phyloP scores from a whole-genome alignment of 35 echinoderm and acorn worm genomes.

The Apostichopus parvimensis region DNA sequence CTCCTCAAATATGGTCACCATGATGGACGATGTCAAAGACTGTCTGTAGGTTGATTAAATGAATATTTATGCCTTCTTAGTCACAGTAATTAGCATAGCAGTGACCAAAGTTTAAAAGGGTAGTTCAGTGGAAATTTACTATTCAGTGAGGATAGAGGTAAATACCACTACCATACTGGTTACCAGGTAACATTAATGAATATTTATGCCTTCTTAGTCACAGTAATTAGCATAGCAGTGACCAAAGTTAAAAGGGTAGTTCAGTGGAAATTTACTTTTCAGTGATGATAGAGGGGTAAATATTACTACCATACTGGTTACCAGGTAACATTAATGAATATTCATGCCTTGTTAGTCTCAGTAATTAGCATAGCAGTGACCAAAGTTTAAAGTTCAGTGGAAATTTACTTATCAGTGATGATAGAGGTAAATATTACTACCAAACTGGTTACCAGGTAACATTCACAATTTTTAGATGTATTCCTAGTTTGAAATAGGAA shows the following conservation, averaged over 20 bases:
- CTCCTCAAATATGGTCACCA: conserved; percentile 81
- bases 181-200: conserved; percentile 8
- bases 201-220: not conserved
- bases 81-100: not conserved
- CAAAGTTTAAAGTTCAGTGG: too few species aligned
- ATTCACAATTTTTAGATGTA: too few species aligned
- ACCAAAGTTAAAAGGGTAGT: too few species aligned
- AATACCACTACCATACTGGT: conserved; percentile 71
- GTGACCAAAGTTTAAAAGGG: too few species aligned
- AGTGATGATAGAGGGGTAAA: conserved; percentile 21
- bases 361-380: not conserved
- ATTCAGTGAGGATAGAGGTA: not conserved
- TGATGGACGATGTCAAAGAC: conserved; percentile 55
- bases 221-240: not conserved
- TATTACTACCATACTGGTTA: conserved; percentile 68
- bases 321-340: not conserved
- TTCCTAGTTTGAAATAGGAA: too few species aligned
- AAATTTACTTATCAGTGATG: too few species aligned
- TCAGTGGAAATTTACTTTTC: too few species aligned
- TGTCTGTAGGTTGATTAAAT: conserved; percentile 43
- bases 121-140: too few species aligned
- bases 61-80: not conserved
- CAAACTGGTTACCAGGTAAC: conserved; percentile 48
- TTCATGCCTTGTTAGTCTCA: not conserved
- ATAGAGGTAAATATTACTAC: conserved; percentile 51